Base-by-base conservation (phyloP, 2,797 vertebrate genomes). In the Enteromius trimaculatus region DNA sequence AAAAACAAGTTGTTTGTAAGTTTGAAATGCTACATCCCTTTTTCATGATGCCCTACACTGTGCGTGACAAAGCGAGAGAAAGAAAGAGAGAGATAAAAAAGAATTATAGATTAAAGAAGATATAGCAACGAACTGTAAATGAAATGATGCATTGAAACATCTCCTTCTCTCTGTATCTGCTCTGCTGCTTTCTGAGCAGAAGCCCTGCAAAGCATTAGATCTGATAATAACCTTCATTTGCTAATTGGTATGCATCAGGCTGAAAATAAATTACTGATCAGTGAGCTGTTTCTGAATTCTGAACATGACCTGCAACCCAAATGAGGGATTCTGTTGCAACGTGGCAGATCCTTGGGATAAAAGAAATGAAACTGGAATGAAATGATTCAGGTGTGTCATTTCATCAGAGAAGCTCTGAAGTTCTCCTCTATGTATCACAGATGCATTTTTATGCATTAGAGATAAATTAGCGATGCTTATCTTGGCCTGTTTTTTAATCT, bases 221-320 rank as follows among this genome's bases (percentile, higher is more conserved):
- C 92, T 1, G 49, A 95, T 95, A 94, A 93, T 94, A 96, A 94
- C 89, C 93, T 94, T 93, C 91, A 93, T 94, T 88, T 95, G 93
- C 94, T 96, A 96, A 97, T 95, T 96, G 93, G 90, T 93, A 95
- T 93, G 91, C 91, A 93, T 90, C 91, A 90, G 90, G 92, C 93
- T 94, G 88, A 93, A 96, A 96, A 93, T 93, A 95, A 96, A 96
- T 96, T 95, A 95, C 93, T 94, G 95, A 95, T 96, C 94, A 95
- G 90, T 91, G 94, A 95, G 92, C 92, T 96, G 95, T 92, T 96
- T 92, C 96, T 90, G 90, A 89, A 89, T 92, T 60, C 86, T 89
- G 95, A 94, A 94, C 79, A 88, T 94, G 95, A 94, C 91, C 86
- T 78, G 91, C 90, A 94, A 88, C 80, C 92, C 91, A 91, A 90